phyloP scores from a whole-genome alignment of 2,888 invertebrate species.

The Meta bourneti region DNA sequence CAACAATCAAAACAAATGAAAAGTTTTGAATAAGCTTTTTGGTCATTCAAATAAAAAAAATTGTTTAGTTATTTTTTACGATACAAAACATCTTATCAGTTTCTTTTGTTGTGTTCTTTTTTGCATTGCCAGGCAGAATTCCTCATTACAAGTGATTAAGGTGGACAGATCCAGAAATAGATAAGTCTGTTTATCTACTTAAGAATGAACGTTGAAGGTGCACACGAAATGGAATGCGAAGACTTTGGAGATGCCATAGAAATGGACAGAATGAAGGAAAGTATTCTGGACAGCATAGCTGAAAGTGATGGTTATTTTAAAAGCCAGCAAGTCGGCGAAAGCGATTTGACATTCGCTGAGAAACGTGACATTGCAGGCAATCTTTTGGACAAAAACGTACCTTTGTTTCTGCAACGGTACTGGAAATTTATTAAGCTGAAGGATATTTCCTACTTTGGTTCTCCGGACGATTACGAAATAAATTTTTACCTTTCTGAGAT shows the following conservation, averaged over 20 bases:
- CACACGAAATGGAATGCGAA: slow-evolving; percentile 22
- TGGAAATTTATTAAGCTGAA: slow-evolving; percentile 86
- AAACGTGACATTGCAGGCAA: slow-evolving; percentile 87
- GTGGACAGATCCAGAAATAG: too few relatives aligned
- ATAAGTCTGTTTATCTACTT: too few relatives aligned
- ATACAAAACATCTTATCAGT: too few relatives aligned
- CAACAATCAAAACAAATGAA: too few relatives aligned
- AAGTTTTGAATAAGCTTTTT: too few relatives aligned
- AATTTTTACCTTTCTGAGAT: slow-evolving; percentile 85
- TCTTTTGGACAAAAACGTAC: slow-evolving; percentile 85
- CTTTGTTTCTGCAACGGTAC: slow-evolving; percentile 88
- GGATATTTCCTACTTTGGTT: slow-evolving; percentile 87
- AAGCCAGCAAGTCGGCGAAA: slow-evolving; percentile 90
- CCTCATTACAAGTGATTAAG: neutral
- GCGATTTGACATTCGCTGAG: slow-evolving; percentile 86
- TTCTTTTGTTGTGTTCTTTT: too few relatives aligned
- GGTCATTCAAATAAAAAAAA: too few relatives aligned
- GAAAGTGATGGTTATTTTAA: slow-evolving; percentile 87
- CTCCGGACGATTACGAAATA: slow-evolving; percentile 83
- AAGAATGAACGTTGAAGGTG: slow-evolving; percentile 3
- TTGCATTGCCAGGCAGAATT: neutral
- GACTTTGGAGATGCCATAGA: neutral
- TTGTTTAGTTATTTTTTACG: too few relatives aligned
- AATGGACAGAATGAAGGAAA: slow-evolving; percentile 29
- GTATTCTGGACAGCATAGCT: slow-evolving; percentile 81